A percentile compares a stretch with the other conserved stretches of the same genome.
phyloP scores from a whole-genome alignment of 2,797 vertebrate genomes.

The Fistularia commersonii region DNA sequence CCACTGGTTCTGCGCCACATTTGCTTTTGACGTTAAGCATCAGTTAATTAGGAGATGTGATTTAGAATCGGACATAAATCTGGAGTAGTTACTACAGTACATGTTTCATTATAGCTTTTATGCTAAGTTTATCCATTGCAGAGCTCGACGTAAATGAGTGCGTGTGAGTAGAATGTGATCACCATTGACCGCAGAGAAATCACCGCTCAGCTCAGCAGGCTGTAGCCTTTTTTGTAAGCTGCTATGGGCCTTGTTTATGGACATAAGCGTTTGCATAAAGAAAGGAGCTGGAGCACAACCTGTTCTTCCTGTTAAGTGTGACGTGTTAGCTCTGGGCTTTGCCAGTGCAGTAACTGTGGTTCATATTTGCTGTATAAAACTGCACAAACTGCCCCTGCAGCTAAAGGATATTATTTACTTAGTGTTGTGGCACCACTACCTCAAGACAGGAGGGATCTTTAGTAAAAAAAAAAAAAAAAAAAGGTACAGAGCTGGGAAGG shows the following conservation, averaged over 20 bases:
- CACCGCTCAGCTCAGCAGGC: no score
- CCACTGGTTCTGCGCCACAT: slow-evolving; percentile 1
- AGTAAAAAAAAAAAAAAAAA: no score
- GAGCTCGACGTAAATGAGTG: slow-evolving; percentile 25
- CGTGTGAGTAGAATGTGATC: slow-evolving; percentile 4
- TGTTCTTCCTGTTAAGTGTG: slow-evolving; percentile 6
- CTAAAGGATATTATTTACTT: slow-evolving; percentile 30
- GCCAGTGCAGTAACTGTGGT: slow-evolving; percentile 19
- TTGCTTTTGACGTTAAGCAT: slow-evolving; percentile 6
- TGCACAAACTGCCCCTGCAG: slow-evolving; percentile 11
- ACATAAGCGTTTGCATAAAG: slow-evolving; percentile 25
- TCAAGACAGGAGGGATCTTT: no score
- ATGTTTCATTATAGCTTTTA: slow-evolving; percentile 11
- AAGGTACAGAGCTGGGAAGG: no score
- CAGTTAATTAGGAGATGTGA: neutral
- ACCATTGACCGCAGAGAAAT: no score
- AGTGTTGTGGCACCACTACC: slow-evolving; percentile 1
- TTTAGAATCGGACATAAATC: neutral
- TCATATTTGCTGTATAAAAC: slow-evolving; percentile 31
- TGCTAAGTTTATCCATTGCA: slow-evolving; percentile 4
- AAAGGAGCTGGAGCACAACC: slow-evolving; percentile 10
- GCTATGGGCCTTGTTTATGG: no score
- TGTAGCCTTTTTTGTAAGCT: no score
- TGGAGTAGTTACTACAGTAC: neutral
- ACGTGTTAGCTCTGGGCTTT: slow-evolving; percentile 31